These are phyloP conservation scores for Lates japonicus DNA, from an alignment of 2,797 vertebrate genomes.

Conservation along the genomic window DNA sequence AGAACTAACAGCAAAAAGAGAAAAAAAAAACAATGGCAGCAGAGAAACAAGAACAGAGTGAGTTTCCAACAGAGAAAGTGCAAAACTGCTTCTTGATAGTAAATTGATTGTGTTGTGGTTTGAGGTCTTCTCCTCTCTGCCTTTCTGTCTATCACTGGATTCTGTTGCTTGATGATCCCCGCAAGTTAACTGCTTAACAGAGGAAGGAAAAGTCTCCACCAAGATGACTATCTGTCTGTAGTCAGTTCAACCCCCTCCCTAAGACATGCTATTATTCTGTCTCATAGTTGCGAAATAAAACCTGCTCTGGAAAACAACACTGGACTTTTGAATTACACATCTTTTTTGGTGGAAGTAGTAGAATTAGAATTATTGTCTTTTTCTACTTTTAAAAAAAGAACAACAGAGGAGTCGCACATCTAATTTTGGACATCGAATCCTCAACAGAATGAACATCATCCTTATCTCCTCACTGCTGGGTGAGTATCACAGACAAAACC, in stretches of 20 bases:
- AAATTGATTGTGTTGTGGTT: constrained; percentile 17
- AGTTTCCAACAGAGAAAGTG: neutral
- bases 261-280: constrained; percentile 10
- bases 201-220: constrained; percentile 81
- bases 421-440: constrained; percentile 22
- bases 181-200: constrained; percentile 47
- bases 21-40: neutral
- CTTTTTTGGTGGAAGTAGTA: neutral
- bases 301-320: neutral
- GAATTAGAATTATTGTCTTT: neutral
- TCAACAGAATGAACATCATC: constrained; percentile 52
- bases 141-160: neutral
- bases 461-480: constrained; percentile 65
- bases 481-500: constrained; percentile 64
- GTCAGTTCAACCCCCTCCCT: constrained; percentile 34
- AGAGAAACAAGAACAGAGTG: neutral
- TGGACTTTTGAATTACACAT: neutral
- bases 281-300: constrained; percentile 14
- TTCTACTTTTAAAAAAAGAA: constrained; percentile 4
- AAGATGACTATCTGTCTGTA: constrained; percentile 75
- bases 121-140: constrained; percentile 2
- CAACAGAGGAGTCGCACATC: neutral
- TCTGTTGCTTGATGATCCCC: constrained; percentile 44
- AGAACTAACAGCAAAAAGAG: neutral
- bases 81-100: neutral